Base-by-base conservation (phyloP, 2,113 vertebrate genomes). In the Boleophthalmus pectinirostris region DNA sequence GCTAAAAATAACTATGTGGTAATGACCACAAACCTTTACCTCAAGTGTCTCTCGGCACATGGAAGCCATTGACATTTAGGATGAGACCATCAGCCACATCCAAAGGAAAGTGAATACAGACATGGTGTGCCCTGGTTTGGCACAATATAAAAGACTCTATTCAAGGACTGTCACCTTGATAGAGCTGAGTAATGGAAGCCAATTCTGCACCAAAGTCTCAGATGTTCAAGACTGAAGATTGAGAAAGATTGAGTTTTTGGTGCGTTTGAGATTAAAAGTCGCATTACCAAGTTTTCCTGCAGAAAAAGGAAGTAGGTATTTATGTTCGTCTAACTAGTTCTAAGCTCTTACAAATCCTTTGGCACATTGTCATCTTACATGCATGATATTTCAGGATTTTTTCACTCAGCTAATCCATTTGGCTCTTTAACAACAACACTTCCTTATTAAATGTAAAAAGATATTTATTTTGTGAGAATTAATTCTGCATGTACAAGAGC, bases 21-120 rank as follows among this genome's bases (percentile, higher is more conserved):
- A 66, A 1, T 49, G 24, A 10, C 1, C 3, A 35, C 67, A 57
- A 45, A 68, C 9, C 46, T 66, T 29, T 67, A 43, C 29, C 43
- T 68, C 25, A 33, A 73, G 56, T 13, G 9, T 21, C 46, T 29
- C 46, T 64, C 61, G n/a, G 24, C 70, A 70, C 60, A 69, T 78
- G 78, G 64, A 18, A 73, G 45, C 0, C 24, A 69, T 75, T 16
- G 53, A 73, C 29, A 33, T 64, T 33, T 64, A 64, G 61, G 56
- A 70, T 68, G 70, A 81, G 16, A 67, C 69, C 66, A 66, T 73
- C 29, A 25, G 47, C 75, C 78, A 78, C 74, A 77, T 77, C 74
- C 60, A 72, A 73, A 64, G 35, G 25, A 58, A 77, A 46, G 66
- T 23, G 54, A 67, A 56, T 0, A 3, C 8, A 71, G 74, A 20